phyloP scores from a whole-genome alignment of 2,888 invertebrate genomes.

The Teleiodes luculella region DNA sequence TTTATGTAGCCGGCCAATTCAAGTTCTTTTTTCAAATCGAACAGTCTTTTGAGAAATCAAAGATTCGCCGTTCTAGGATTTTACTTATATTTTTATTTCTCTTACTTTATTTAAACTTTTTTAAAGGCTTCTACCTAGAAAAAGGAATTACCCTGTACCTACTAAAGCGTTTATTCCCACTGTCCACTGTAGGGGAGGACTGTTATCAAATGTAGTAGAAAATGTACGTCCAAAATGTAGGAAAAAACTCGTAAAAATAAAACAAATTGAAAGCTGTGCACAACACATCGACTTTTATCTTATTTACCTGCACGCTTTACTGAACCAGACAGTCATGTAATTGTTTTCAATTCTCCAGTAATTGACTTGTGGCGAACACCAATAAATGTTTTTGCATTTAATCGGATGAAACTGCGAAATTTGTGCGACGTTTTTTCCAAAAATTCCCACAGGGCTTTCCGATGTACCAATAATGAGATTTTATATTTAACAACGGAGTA shows the following conservation, averaged over 20 bases:
- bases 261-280: too few relatives aligned
- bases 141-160: too few relatives aligned
- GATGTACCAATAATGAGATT: constrained; percentile 41
- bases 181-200: too few relatives aligned
- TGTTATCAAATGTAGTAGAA: too few relatives aligned
- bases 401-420: constrained; percentile 29
- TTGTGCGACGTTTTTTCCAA: constrained; percentile 32
- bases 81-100: too few relatives aligned
- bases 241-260: too few relatives aligned
- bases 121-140: too few relatives aligned
- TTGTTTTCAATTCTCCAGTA: constrained; percentile 67
- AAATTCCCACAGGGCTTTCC: constrained; percentile 25
- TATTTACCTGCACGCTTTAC: constrained; percentile 44
- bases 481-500: constrained; percentile 16
- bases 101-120: too few relatives aligned
- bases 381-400: constrained; percentile 59
- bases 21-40: constrained; percentile 7
- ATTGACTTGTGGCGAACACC: constrained; percentile 65
- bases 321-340: constrained; percentile 56
- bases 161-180: too few relatives aligned
- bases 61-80: background rate
- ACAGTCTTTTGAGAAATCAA: background rate
- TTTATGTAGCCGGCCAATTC: constrained; percentile 4
- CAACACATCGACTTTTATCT: constrained; percentile 27
- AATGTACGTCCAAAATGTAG: too few relatives aligned